Conservation (phyloP, 2,888 invertebrate genomes). For the Yponomeuta malinellus region DNA sequence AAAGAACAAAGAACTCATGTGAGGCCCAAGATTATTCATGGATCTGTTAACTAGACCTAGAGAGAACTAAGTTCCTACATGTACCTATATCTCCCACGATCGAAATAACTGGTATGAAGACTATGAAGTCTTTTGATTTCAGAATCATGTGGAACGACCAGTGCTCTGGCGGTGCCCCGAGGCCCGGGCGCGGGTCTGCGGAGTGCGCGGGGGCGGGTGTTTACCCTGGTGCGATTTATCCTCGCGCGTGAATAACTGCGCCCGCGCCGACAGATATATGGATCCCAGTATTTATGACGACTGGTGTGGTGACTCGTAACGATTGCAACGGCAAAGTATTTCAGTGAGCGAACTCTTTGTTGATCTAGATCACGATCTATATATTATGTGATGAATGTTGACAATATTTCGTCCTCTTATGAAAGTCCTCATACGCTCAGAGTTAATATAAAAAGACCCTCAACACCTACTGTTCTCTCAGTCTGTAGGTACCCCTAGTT, state of each 20-base stretch:
- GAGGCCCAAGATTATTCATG: no score
- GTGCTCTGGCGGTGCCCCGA: background rate
- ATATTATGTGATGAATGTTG: background rate
- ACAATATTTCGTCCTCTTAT: background rate
- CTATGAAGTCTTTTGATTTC: no score
- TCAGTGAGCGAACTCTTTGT: background rate
- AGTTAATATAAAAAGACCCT: background rate
- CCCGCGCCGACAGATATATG: constrained; percentile 68
- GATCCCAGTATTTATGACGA: constrained; percentile 56
- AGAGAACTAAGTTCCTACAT: no score
- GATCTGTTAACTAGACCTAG: no score
- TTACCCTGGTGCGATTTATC: constrained; percentile 63
- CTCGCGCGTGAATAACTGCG: constrained; percentile 52
- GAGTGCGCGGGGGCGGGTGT: constrained; percentile 34
- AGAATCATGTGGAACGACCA: background rate
- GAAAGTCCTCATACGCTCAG: background rate
- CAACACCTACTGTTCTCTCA: background rate
- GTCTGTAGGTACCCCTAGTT: no score
- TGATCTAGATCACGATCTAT: background rate
- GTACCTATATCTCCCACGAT: no score
- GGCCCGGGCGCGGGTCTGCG: constrained; percentile 17
- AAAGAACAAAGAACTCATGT: no score
- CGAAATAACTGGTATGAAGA: no score
- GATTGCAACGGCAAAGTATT: background rate
- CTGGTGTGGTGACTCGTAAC: constrained; percentile 39